A percentile compares a stretch with the other conserved stretches of the same genome.
Evolutionary conservation across 2,113 vertebrate species (phyloP).

Genomic region (Chloropsis cyanopogon): DNA sequence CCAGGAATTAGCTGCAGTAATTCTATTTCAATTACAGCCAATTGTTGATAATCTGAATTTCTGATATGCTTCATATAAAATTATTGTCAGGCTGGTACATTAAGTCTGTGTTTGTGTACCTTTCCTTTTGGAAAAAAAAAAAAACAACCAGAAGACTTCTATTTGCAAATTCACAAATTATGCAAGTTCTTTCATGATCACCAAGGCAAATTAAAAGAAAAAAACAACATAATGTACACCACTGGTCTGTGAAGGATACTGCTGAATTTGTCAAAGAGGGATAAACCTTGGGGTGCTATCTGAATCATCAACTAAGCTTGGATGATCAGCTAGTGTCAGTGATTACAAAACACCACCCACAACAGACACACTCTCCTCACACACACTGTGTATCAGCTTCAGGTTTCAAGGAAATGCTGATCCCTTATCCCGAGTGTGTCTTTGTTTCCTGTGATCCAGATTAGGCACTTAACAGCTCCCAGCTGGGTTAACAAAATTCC

Average conservation of each 20-base stretch:
- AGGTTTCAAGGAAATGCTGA: background rate
- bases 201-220: background rate
- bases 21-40: slow-evolving; percentile 12
- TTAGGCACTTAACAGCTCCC: background rate
- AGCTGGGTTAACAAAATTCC: background rate
- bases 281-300: background rate
- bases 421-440: background rate
- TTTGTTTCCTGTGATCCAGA: background rate
- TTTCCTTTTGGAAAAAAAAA: background rate
- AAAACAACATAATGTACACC: background rate
- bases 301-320: background rate
- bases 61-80: background rate
- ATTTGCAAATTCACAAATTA: background rate
- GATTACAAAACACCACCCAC: background rate
- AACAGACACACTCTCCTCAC: background rate
- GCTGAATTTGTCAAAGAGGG: background rate
- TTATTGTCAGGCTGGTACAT: background rate
- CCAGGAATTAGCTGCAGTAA: background rate
- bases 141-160: background rate
- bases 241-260: background rate
- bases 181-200: background rate
- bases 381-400: background rate
- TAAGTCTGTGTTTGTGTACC: background rate
- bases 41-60: background rate
- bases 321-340: background rate